These are phyloP conservation scores for Rhinopomastus cyanomelas DNA, from an alignment of 2,113 vertebrate genomes.

Conservation along the genomic window DNA sequence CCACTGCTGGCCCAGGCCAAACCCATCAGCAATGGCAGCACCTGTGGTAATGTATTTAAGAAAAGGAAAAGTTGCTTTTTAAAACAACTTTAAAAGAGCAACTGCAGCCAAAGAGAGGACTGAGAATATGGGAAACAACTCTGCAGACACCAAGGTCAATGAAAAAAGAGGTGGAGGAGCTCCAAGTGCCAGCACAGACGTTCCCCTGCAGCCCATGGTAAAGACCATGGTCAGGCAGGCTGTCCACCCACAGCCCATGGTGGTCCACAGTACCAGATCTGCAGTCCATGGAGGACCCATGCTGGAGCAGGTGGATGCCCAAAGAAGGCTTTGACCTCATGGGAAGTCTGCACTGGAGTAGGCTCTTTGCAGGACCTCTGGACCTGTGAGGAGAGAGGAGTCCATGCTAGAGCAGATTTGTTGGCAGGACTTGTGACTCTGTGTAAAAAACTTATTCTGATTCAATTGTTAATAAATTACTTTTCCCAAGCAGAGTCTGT, in stretches of 20 bases:
- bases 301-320: not conserved
- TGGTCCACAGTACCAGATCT: not conserved
- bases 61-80: no score
- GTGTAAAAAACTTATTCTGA: not conserved
- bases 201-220: not conserved
- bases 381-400: not conserved
- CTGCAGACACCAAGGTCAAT: not conserved
- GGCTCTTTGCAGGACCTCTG: not conserved
- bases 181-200: not conserved
- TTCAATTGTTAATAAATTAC: not conserved
- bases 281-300: not conserved
- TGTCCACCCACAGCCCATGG: not conserved
- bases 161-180: not conserved
- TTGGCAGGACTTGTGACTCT: not conserved
- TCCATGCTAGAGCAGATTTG: not conserved
- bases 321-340: not conserved
- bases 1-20: not conserved
- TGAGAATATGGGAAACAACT: not conserved
- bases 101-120: not conserved
- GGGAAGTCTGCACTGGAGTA: not conserved
- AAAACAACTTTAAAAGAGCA: not conserved
- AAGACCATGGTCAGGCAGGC: not conserved
- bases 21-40: accelerated
- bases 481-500: not conserved
- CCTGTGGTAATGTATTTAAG: not conserved